Percentiles rank a stretch among this genome's conserved stretches.
Evolutionary conservation across 2,797 vertebrate genomes (phyloP).

Genomic region (Petrocephalus schoutedeni): DNA sequence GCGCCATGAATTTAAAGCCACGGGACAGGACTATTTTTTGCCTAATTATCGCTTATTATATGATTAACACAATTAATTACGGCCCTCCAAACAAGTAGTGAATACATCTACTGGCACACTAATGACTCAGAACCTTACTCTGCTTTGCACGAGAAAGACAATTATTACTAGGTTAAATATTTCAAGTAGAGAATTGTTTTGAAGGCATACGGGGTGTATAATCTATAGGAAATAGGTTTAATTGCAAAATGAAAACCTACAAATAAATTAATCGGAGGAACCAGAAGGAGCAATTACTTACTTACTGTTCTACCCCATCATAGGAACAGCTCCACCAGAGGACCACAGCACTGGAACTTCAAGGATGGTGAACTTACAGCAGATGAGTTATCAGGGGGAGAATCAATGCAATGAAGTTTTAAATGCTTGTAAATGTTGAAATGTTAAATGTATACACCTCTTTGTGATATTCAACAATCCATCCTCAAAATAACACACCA

Average conservation of each 20-base stretch:
- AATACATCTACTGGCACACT: slow-evolving; percentile 63
- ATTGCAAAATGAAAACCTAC: slow-evolving; percentile 55
- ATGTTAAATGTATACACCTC: not conserved
- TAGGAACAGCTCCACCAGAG: not conserved
- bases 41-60: slow-evolving; percentile 65
- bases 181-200: slow-evolving; percentile 59
- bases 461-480: not conserved
- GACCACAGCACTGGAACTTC: not conserved
- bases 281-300: not conserved
- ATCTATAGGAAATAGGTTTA: slow-evolving; percentile 56
- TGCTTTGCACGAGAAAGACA: slow-evolving; percentile 64
- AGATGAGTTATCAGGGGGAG: not conserved
- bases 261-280: not conserved
- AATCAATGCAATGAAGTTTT: not conserved
- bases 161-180: slow-evolving; percentile 54
- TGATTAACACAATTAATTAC: slow-evolving; percentile 70
- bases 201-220: slow-evolving; percentile 54
- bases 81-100: slow-evolving; percentile 59
- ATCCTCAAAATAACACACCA: not conserved
- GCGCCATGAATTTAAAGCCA: slow-evolving; percentile 60
- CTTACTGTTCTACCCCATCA: not conserved
- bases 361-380: not conserved
- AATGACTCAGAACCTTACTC: slow-evolving; percentile 52
- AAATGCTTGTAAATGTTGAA: not conserved
- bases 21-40: slow-evolving; percentile 64